Evolutionary conservation across 2,113 vertebrate species (phyloP), one percentile per base, ranked within the genome.

Genomic region (Esox niger): DNA sequence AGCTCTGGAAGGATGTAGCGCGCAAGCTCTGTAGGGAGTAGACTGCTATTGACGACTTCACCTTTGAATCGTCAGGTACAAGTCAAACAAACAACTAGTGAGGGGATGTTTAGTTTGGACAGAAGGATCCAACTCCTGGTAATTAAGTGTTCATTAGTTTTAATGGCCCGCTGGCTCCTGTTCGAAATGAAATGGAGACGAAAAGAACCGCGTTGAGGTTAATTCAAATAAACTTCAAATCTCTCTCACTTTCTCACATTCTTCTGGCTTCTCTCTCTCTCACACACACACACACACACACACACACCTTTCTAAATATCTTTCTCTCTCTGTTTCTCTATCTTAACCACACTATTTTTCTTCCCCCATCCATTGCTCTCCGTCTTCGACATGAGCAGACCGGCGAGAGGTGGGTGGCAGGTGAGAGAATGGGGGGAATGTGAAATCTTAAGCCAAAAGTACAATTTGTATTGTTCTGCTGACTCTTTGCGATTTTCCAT

Each of bases 91-190:
- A 88, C 86, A 87, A 64, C 81, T 80, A 81, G 74, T 81, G 76
- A 77, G 31, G 76, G 71, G 82, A 85, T 82, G 79, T 87, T 86
- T 84, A 84, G 84, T 70, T 80, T 69, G 68, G 76, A 74, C 78
- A 70, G 73, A 69, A 67, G 78, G 69, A 80, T 84, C 81, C 82
- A 79, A 80, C 82, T 81, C 68, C 31, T 66, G 83, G 72, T 84
- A 87, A 89, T 88, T n/a, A 86, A 79, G 85, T 83, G 78, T 85
- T 88, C 79, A 88, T 87, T 88, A 88, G 84, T 70, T 88, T 88
- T 86, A 90, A 88, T 83, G 76, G 80, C 69, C 69, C 17, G 38
- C 17, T 74, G 74, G 83, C 82, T 90, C 76, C 79, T 8, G 64
- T 61, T 83, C 57, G 68, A 83, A 81, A 84, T 81, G 70, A 81